Base-by-base conservation (phyloP, 2,113 vertebrate genomes). In the Gavia stellata region DNA sequence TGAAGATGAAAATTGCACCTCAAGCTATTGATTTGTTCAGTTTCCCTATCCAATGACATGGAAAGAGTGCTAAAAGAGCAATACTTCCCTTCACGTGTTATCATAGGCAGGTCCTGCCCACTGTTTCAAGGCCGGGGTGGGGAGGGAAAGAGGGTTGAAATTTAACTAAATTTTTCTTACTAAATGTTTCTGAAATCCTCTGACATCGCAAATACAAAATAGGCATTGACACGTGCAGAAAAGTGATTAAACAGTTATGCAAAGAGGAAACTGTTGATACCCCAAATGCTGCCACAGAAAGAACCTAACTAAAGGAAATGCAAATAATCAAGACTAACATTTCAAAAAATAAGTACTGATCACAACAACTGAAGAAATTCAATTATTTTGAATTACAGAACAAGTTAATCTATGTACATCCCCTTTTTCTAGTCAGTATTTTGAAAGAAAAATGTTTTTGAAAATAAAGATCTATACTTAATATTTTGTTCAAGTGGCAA, bases 321-420 rank as follows among this genome's bases (percentile, higher is more conserved):
- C 3, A 79, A 55, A 28, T 6, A 67, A 6, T 36, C 31, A 67
- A 49, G 38, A 61, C 21, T 33, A 21, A n/a, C 5, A 38, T 20
- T 61, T 36, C 4, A 24, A 55, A 65, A 62, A 38, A 34, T 24
- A 67, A 50, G 6, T 29, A 21, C 10, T 2, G 0, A 6, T 21
- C 10, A 56, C 13, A 70, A 42, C 14, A 38, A 25, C 2, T 47
- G 13, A 79, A 66, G n/a, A 47, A 61, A 79, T 50, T 9, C 2
- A 59, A 19, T 24, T 50, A 7, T 61, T 50, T 55, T 66, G 2
- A 42, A n/a, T 65, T 71, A 12, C 21, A 38, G 17, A 31, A 18
- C 28, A 56, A 14, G 11, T 11, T 52, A 28, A 28, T 38, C 20
- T n/a, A 15, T 19, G 6, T 1, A 2, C 3, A 6, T 19, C 1